Percentiles rank a stretch among this genome's conserved stretches.
phyloP scores from a whole-genome alignment of 2,888 invertebrate species.

The Campoletis raptor region DNA sequence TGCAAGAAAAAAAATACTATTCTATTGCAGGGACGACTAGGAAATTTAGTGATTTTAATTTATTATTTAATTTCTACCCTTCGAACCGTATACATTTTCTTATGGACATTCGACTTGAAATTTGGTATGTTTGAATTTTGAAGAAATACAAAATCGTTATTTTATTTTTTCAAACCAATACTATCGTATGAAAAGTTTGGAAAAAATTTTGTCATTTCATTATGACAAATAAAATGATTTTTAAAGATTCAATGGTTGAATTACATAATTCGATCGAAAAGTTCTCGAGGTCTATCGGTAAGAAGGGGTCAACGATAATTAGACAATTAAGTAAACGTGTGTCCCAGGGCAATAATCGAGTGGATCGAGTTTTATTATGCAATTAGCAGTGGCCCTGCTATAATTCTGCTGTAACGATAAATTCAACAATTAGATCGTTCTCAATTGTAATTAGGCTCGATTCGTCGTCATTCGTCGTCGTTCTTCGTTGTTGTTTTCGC shows the following conservation, averaged over 20 bases:
- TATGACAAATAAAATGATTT: not conserved
- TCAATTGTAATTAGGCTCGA: conserved; percentile 81
- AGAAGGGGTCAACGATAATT: conserved; percentile 77
- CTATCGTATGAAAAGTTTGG: not conserved
- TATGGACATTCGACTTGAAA: too few species aligned
- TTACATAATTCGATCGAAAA: conserved; percentile 48
- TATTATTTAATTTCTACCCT: not conserved
- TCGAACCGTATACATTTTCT: too few species aligned
- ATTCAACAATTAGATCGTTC: conserved; percentile 82
- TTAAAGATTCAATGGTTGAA: not conserved
- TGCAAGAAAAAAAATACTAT: not conserved
- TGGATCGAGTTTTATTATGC: conserved; percentile 70
- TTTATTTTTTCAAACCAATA: not conserved
- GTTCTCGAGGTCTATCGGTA: conserved; percentile 55
- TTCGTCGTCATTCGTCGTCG: conserved; percentile 62
- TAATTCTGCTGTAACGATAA: conserved; percentile 74
- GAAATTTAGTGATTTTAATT: too few species aligned
- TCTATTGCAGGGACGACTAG: not conserved
- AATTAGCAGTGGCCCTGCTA: conserved; percentile 43
- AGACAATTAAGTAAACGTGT: conserved; percentile 79
- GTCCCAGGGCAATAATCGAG: conserved; percentile 76
- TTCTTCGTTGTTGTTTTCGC: conserved; percentile 24
- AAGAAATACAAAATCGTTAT: not conserved
- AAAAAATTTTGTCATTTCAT: not conserved
- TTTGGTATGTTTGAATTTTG: not conserved